Percentiles rank a stretch among this genome's conserved stretches.
These are phyloP conservation scores for Pontoporia blainvillei DNA, from an alignment of 2,113 vertebrate genomes.

Conservation along the genomic window DNA sequence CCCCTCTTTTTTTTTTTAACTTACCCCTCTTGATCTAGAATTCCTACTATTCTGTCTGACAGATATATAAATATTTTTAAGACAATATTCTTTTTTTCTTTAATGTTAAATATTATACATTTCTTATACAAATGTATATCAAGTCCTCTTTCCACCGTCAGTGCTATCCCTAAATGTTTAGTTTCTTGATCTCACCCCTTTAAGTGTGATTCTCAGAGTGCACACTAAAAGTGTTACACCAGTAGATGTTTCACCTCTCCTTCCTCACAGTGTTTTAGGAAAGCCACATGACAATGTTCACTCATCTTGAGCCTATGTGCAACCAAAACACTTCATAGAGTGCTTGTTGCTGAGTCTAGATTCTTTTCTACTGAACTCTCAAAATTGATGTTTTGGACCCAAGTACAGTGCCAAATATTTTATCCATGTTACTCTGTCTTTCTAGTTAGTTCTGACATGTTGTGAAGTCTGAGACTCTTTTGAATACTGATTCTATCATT, in stretches of 20 bases:
- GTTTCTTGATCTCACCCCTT: not conserved
- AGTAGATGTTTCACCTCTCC: not conserved
- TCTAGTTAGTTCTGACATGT: not conserved
- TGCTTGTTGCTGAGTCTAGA: not conserved
- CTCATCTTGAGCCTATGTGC: not conserved
- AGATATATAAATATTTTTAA: not conserved
- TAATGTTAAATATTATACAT: not conserved
- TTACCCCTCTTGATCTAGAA: not conserved
- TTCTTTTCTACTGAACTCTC: not conserved
- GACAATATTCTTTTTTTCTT: not conserved
- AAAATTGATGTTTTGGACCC: not conserved
- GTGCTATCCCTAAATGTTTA: not conserved
- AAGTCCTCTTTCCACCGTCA: not conserved
- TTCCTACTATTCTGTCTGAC: not conserved
- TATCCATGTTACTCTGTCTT: not conserved
- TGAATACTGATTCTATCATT: not conserved
- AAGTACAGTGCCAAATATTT: not conserved
- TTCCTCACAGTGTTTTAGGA: not conserved
- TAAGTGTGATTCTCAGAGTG: not conserved
- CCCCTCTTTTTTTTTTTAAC: not conserved
- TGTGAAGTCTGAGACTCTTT: not conserved
- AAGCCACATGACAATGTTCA: rapidly evolving
- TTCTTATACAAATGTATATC: not conserved
- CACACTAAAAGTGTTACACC: not conserved
- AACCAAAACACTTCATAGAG: not conserved